Base-by-base conservation (phyloP, 2,888 invertebrate genomes). In the Napeogenes inachia region DNA sequence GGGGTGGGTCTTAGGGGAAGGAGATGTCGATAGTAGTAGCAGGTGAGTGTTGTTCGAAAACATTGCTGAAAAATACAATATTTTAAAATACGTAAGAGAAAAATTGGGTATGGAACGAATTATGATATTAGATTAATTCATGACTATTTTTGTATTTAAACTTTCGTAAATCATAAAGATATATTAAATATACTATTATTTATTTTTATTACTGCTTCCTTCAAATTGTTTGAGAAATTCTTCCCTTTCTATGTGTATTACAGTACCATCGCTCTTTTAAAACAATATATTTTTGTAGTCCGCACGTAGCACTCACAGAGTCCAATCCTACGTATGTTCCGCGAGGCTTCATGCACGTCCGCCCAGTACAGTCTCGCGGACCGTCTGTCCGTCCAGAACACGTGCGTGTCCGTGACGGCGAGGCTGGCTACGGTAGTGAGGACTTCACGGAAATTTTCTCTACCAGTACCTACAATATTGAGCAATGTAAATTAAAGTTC, bases 351-450 rank as follows among this genome's bases (percentile, higher is more conserved):
- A 33, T 87, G 82, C 4, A 85, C 63, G 12, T 70, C 79, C 0
- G 88, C 78, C 89, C 89, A 95, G 76, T 91, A 93, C 4, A 96
- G 74, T 3, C 89, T 79, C 3, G 87, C 78, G 0, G 93, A 92
- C 30, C 88, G 82, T 13, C 89, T 74, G 70, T 92, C 91, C 0
- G 93, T 92, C 95, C 96, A 96, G 76, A 95, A 95, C 21, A 95
- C 77, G 72, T 93, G 92, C 10, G 91, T 86, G n/a, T 92, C 92
- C 0, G 94, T 84, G 3, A 93, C 76, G 0, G 94, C 91, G 47
- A 96, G 70, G 45, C 92, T 91, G 0, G 91, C 87, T 0, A 95
- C 93, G 0, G 89, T 82, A 0, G 85, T 83, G 0, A 89, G 76
- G 0, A 89, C 77, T 4, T 85, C 80, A 0, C 90, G 82, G 71